Base-by-base conservation (phyloP, 1,140 invertebrate genomes). In the Drosophila murphyi region DNA sequence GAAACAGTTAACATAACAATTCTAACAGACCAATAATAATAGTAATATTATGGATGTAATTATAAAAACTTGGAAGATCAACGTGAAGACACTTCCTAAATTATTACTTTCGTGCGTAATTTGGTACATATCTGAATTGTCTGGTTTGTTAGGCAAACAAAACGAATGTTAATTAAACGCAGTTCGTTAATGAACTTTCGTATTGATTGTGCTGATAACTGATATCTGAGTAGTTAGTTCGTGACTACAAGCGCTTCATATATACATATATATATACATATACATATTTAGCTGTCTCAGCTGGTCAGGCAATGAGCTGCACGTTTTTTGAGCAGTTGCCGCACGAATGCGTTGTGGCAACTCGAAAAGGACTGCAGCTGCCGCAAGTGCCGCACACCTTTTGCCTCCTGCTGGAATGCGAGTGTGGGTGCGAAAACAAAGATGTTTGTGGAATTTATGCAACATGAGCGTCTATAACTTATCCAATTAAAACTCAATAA, bases 401-500 rank as follows among this genome's bases (percentile, higher is more conserved):
- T 35, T 12, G 5, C 8, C 3, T 31, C n/a, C 51, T 65, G 4
- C 37, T 34, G 43, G 34, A 37, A 39, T 47, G 51, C 32, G 39
- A 59, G 78, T 61, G 80, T 50, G 60, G 69, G 85, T 85, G 85
- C 60, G 69, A 88, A 89, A 88, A 88, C 83, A 89, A 83, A 89
- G 77, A 75, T 77, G 68, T 67, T 67, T 80, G 74, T 72, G 85
- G 85, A 88, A 88, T 88, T 88, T 88, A 90, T 88, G 80, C 85
- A 88, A 88, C 85, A 88, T 90, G 85, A 88, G 72, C 85, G 76
- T 88, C 83, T 80, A 89, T 88, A 88, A 88, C 85, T 88, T 88
- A 88, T 88, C 85, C 85, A 88, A 88, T 88, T 88, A 88, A 89
- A 88, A 88, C 85, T 88, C 85, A 88, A 88, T 88, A 88, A 90